Evolutionary conservation across 2,113 vertebrate genomes (phyloP).

Genomic region (Cariama cristata): DNA sequence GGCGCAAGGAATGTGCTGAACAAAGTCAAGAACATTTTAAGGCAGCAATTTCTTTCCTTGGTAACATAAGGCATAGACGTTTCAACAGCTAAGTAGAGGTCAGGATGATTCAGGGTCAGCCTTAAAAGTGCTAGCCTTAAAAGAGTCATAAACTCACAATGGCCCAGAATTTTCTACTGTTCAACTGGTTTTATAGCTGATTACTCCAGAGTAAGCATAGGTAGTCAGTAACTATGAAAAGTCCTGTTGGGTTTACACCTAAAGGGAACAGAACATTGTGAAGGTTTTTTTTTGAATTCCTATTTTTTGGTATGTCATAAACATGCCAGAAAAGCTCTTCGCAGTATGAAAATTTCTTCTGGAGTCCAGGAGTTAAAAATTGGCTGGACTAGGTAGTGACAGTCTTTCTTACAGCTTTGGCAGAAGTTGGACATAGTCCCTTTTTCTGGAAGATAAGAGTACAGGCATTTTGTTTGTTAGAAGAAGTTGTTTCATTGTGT

Average conservation of each 20-base stretch:
- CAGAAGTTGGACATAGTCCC: not conserved
- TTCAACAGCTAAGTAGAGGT: not conserved
- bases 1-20: not conserved
- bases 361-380: not conserved
- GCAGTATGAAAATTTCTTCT: not conserved
- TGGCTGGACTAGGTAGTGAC: not conserved
- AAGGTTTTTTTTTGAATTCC: not conserved
- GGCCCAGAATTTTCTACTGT: not conserved
- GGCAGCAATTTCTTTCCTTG: constrained; percentile 1
- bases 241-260: not conserved
- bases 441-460: not conserved
- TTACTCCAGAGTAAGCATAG: not conserved
- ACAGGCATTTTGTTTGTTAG: not conserved
- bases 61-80: not conserved
- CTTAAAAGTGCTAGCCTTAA: not conserved
- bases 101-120: constrained; percentile 10
- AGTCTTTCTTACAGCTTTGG: not conserved
- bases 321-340: not conserved
- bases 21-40: constrained; percentile 10
- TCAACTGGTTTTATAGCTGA: not conserved
- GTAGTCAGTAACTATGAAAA: not conserved
- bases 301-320: not conserved
- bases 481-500: not conserved
- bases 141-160: not conserved
- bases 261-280: not conserved